These are phyloP conservation scores for Takifugu flavidus DNA, from an alignment of 2,113 vertebrate genomes.

Conservation along the genomic window DNA sequence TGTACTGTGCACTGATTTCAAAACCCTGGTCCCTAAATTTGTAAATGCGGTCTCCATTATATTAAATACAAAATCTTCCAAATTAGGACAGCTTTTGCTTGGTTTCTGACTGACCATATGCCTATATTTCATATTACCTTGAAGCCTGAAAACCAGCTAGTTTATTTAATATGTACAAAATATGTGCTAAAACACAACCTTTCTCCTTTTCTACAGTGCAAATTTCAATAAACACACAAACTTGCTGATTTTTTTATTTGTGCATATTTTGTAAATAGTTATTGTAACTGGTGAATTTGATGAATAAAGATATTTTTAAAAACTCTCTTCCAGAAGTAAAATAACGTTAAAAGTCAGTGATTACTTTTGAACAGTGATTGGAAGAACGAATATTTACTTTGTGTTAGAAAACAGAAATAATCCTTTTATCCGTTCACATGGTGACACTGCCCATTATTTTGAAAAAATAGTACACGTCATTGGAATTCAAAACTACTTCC, in stretches of 20 bases:
- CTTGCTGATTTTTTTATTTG: neutral
- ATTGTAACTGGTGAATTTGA: neutral
- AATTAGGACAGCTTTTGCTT: conserved; percentile 39
- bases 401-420: too few species aligned
- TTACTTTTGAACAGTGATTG: too few species aligned
- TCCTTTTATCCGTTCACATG: neutral
- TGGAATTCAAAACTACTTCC: neutral
- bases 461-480: conserved; percentile 24
- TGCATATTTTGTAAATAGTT: neutral
- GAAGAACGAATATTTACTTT: too few species aligned
- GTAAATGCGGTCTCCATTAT: conserved; percentile 41
- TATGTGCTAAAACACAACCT: conserved; percentile 55
- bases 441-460: conserved; percentile 22
- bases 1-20: conserved; percentile 68
- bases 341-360: too few species aligned
- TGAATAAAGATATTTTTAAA: conserved; percentile 59
- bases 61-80: conserved; percentile 24
- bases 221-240: too few species aligned
- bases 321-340: too few species aligned
- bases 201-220: conserved; percentile 67
- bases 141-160: conserved; percentile 44
- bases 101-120: conserved; percentile 40
- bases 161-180: conserved; percentile 58
- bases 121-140: conserved; percentile 16
- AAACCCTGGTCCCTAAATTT: conserved; percentile 59